phyloP scores from a whole-genome alignment of 53 echinoderm and acorn worm genomes.

The Holothuria leucospilota region DNA sequence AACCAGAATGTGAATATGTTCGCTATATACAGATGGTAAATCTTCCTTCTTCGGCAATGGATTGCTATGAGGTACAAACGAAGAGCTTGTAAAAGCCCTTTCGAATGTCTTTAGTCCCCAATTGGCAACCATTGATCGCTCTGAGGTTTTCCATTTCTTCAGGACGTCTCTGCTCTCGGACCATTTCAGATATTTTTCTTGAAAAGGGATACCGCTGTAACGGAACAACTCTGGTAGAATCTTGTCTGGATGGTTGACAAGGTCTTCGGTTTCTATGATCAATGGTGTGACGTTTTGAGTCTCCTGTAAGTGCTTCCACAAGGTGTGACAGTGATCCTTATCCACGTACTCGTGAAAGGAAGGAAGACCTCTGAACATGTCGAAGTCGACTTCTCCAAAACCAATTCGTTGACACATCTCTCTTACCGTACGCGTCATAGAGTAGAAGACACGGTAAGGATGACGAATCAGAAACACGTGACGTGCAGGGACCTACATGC shows the following conservation, averaged over 20 bases:
- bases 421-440: too few relatives aligned
- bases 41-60: conserved; percentile 8
- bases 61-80: background rate
- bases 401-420: background rate
- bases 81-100: background rate
- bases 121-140: background rate
- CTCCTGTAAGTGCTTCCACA: background rate
- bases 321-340: background rate
- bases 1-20: background rate
- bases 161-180: background rate
- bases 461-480: too few relatives aligned
- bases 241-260: conserved; percentile 20
- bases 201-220: background rate
- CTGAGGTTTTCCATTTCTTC: background rate
- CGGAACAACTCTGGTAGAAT: background rate
- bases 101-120: background rate
- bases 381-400: background rate
- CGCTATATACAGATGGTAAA: background rate
- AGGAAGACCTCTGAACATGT: background rate
- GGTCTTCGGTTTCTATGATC: conserved; percentile 8
- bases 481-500: too few relatives aligned
- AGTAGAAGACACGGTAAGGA: too few relatives aligned
- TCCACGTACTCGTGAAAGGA: background rate
- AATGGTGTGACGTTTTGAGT: background rate
- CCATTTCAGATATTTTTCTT: conserved; percentile 5